Evolutionary conservation across 2,888 invertebrate species (phyloP), one percentile per base, ranked within the genome.

Genomic region (Erebia aethiops): DNA sequence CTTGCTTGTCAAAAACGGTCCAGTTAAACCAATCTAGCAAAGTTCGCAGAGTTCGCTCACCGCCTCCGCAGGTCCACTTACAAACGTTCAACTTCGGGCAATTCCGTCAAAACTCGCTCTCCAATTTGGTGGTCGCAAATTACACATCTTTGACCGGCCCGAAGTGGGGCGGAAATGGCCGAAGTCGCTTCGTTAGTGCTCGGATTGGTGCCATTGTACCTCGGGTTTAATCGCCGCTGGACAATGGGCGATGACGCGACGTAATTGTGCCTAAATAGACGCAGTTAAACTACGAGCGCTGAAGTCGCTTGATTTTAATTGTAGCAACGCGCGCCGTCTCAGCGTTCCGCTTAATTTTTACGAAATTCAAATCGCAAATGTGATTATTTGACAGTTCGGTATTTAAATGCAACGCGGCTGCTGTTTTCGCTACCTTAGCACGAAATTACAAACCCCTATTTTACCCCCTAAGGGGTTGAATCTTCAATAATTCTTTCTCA

Each of bases 151-250:
- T 87, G 90, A 88, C 81, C 84, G 78, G 79, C 75, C 9, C 86
- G 85, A 87, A 86, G 88, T 85, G 83, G 81, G 81, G 81, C 91
- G 91, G 91, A 90, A 90, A 86, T 81, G 80, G 81, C 82, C 90
- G 89, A 91, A 89, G 89, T 89, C 90, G 87, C 91, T 90, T 92
- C 92, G 91, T 92, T 91, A 91, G 88, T 82, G 87, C 83, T 85
- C 87, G 83, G 87, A 90, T 90, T 87, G 89, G 85, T 79, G 78
- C 89, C 79, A 92, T 92, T 92, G 92, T 92, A 83, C 84, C 84
- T 79, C 80, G 75, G 76, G 79, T 83, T 84, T 91, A 91, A 92
- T 90, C 87, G 89, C 79, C 81, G 79, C 77, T 80, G 90, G 91
- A 92, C 92, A 92, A 92, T 90, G 87, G 87, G 83, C 89, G 84